Evolutionary conservation across 2,888 invertebrate genomes (phyloP), one percentile per base, ranked within the genome.

Genomic region (Tenthredo notha): DNA sequence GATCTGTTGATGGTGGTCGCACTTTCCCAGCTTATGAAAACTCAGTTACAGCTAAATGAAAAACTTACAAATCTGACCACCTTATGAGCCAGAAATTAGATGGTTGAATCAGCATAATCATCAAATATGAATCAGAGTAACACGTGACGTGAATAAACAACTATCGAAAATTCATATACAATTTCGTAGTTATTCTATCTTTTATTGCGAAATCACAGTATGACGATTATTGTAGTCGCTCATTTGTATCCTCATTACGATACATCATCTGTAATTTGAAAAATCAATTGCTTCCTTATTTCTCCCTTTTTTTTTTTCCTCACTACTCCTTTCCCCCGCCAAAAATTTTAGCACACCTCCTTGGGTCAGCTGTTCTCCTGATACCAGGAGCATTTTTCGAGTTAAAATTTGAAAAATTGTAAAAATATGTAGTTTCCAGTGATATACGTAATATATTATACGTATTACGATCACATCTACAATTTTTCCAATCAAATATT

Each of bases 1-100:
- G 99, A 99, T 95, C 95, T 99, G 90, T 95, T 99, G 90, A 99
- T 99, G 99, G 98, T 98, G 67, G 97, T 98, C 90, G 99, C 99
- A 72, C 95, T 99, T 86, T 98, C 99, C 18, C 99, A 99, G 92
- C 95, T 99, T 86, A 98, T 98, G 91, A 98, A 98, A 94, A 98
- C 99, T 1, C 99, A 99, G 94, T 95, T 99, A 90, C 98, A 98
- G 92, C 95, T 99, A 84, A 99, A 99, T 94, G 99, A 99, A 94
- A 99, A 99, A 94, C 95, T 99, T 74, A 98, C 98, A 9, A 95
- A 98, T 89, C 95, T 98, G 88, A 97, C 97, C 74, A 96, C 97
- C 43, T 93, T 95, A 88, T 96, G 94, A 94, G 61, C 10, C 80
- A 80, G 47, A 54, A 58, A 40, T 37, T 61, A 40, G 61, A 6